A percentile compares a stretch with the other conserved stretches of the same genome.
phyloP scores from a whole-genome alignment of 2,797 vertebrate species.

The Alauda arvensis region DNA sequence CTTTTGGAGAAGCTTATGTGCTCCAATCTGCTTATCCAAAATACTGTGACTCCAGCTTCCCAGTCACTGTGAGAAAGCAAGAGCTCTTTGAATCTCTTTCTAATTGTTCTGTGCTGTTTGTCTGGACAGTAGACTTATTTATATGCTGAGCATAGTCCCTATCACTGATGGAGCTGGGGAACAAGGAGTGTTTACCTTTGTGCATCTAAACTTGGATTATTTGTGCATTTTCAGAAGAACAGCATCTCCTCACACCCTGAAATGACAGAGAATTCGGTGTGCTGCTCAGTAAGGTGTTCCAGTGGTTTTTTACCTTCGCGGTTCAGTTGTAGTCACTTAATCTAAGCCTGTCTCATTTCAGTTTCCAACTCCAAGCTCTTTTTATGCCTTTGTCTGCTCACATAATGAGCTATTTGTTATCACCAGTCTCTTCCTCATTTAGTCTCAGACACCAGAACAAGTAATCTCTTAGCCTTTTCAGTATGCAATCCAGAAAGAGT shows the following conservation, averaged over 20 bases:
- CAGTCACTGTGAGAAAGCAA: background rate
- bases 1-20: background rate
- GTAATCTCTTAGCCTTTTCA: conserved; percentile 7
- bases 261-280: background rate
- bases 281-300: background rate
- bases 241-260: background rate
- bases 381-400: conserved; percentile 34
- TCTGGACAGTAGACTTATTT: background rate
- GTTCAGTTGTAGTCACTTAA: conserved; percentile 9
- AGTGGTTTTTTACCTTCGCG: background rate
- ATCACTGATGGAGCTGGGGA: background rate
- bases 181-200: background rate
- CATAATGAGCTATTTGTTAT: conserved; percentile 35
- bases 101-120: background rate
- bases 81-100: background rate
- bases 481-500: background rate
- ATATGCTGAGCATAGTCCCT: background rate
- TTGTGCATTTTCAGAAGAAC: background rate
- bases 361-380: conserved; percentile 11
- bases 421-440: conserved; percentile 2
- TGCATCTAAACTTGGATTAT: background rate
- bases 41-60: background rate
- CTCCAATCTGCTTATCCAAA: background rate
- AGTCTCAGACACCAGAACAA: conserved; percentile 7
- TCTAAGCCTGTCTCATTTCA: conserved; percentile 19